Evolutionary conservation across 2,888 invertebrate species (phyloP).

Genomic region (Lasiommata megera): DNA sequence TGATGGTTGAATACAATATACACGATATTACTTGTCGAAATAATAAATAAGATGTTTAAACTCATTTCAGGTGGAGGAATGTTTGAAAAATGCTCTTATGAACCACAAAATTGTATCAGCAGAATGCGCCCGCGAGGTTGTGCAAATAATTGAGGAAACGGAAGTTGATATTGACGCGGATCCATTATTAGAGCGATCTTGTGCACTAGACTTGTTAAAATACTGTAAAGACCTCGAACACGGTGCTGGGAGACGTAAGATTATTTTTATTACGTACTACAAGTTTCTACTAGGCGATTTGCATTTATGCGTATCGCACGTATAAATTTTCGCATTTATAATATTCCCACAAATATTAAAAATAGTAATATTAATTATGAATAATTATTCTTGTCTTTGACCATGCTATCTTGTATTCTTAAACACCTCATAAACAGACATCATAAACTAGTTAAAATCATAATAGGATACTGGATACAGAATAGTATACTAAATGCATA

Average conservation of each 20-base stretch:
- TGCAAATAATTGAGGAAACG: conserved; percentile 92
- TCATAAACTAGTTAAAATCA: too few relatives aligned
- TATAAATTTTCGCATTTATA: too few relatives aligned
- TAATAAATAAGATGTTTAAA: not conserved
- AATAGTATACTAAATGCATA: too few relatives aligned
- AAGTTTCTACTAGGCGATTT: not conserved
- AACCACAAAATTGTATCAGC: conserved; percentile 87
- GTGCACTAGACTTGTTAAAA: conserved; percentile 90
- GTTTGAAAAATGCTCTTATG: conserved; percentile 91
- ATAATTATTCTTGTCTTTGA: too few relatives aligned
- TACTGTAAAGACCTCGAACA: conserved; percentile 90
- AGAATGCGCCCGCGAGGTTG: conserved; percentile 92
- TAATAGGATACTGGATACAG: too few relatives aligned
- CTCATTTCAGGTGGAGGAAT: conserved; percentile 86
- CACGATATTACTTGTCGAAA: too few relatives aligned
- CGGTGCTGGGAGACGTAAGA: conserved; percentile 95
- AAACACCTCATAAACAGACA: too few relatives aligned
- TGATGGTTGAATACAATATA: too few relatives aligned
- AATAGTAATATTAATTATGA: too few relatives aligned
- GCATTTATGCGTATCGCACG: too few relatives aligned
- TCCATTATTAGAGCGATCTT: conserved; percentile 93
- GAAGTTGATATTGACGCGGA: conserved; percentile 98
- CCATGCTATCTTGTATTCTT: too few relatives aligned
- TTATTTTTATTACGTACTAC: not conserved
- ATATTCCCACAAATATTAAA: too few relatives aligned